A percentile compares a stretch with the other conserved stretches of the same genome.
Conservation (phyloP, 2,797 vertebrate genomes). For the Tokudaia muenninki region DNA sequence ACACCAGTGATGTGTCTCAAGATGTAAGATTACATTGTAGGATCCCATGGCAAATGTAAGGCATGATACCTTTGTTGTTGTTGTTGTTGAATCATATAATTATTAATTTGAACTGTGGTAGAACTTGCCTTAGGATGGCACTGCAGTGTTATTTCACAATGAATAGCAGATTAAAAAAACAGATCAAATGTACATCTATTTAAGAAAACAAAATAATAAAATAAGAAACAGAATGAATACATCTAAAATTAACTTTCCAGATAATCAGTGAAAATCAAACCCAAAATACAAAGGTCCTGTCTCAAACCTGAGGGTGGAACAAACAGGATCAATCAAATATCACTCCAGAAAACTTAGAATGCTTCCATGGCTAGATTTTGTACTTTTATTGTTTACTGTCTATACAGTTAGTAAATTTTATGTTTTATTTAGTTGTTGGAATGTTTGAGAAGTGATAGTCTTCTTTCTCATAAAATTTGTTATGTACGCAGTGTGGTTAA, state of each 20-base stretch:
- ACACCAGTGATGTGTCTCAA: background rate
- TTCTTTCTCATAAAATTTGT: background rate
- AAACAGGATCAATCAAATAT: background rate
- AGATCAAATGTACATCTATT: background rate
- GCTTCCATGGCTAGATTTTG: background rate
- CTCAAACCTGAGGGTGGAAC: accelerated
- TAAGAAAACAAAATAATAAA: background rate
- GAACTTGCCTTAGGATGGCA: background rate
- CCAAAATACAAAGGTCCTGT: background rate
- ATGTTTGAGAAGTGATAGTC: background rate
- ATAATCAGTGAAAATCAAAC: background rate
- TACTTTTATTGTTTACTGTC: background rate
- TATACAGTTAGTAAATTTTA: background rate
- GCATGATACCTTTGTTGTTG: too few species aligned
- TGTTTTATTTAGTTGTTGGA: background rate
- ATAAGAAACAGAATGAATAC: background rate
- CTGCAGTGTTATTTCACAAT: background rate
- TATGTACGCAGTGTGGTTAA: background rate
- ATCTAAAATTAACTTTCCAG: background rate
- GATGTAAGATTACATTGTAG: too few species aligned
- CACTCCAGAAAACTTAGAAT: background rate
- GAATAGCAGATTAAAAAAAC: background rate
- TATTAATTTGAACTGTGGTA: background rate
- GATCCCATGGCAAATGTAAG: background rate
- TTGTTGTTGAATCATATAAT: background rate